phyloP scores from a whole-genome alignment of 1,140 invertebrate species.

The Aleiodes sp. region DNA sequence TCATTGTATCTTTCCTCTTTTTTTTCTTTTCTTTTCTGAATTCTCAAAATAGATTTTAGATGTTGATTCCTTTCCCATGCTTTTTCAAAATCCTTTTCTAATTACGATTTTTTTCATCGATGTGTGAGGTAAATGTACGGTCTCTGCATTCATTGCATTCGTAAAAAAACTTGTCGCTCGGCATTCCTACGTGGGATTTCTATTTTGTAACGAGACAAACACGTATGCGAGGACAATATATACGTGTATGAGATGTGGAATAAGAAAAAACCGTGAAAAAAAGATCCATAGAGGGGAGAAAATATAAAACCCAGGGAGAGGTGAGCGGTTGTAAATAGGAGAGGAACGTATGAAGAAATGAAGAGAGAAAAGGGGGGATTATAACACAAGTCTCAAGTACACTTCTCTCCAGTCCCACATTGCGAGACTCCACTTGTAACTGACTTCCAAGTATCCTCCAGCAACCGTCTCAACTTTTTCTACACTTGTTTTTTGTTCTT shows the following conservation, averaged over 20 bases:
- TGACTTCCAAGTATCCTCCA: conserved; percentile 3
- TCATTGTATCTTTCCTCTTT: neutral
- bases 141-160: neutral
- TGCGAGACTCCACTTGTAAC: conserved; percentile 16
- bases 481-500: neutral
- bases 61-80: neutral
- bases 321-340: neutral
- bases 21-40: neutral
- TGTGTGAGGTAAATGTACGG: neutral
- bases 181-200: conserved; percentile 35
- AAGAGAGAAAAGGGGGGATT: conserved; percentile 10
- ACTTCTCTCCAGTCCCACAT: conserved; percentile 10
- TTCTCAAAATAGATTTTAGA: neutral
- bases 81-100: neutral
- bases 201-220: conserved; percentile 34
- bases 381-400: conserved; percentile 17
- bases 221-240: conserved; percentile 8
- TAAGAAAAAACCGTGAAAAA: too few relatives aligned
- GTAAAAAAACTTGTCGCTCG: conserved; percentile 29
- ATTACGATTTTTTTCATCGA: neutral
- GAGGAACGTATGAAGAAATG: neutral
- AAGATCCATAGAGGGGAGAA: neutral
- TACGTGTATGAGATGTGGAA: neutral
- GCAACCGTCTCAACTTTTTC: neutral
- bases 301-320: neutral